A percentile compares a stretch with the other conserved stretches of the same genome.
These are phyloP conservation scores for Protosalanx chinensis DNA, from an alignment of 2,797 vertebrate species.

Conservation along the genomic window DNA sequence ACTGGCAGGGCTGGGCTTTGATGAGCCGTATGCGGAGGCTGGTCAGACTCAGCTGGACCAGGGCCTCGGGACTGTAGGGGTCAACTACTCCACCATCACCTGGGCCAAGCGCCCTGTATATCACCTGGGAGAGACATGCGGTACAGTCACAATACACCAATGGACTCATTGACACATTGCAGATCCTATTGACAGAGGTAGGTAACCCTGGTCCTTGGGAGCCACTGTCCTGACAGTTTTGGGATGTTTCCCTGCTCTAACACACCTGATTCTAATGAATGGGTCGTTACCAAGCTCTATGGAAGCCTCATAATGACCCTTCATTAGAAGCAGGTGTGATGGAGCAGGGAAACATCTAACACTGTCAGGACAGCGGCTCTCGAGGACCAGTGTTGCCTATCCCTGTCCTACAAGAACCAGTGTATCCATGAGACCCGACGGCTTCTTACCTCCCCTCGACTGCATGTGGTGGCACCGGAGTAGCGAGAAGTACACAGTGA, in stretches of 20 bases:
- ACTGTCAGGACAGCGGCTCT: no score
- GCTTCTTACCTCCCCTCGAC: slow-evolving; percentile 79
- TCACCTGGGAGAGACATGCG: slow-evolving; percentile 69
- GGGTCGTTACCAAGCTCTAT: no score
- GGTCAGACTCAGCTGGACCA: slow-evolving; percentile 79
- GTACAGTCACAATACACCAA: slow-evolving; percentile 11
- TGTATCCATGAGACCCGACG: background rate
- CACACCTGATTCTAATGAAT: no score
- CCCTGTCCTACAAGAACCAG: background rate
- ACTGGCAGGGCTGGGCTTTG: slow-evolving; percentile 78
- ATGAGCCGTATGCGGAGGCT: slow-evolving; percentile 82
- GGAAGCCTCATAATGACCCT: no score
- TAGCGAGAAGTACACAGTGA: slow-evolving; percentile 86
- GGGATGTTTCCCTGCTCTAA: no score
- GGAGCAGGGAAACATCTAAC: no score
- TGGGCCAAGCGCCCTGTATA: slow-evolving; percentile 78
- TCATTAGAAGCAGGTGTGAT: no score
- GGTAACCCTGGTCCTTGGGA: no score
- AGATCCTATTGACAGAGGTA: no score
- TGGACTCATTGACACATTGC: background rate
- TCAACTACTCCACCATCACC: slow-evolving; percentile 68
- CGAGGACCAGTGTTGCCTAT: no score
- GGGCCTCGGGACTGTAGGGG: slow-evolving; percentile 78
- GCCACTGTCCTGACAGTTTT: no score
- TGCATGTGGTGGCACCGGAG: slow-evolving; percentile 76